Evolutionary conservation across 2,888 invertebrate genomes (phyloP).

Genomic region (Bibio marci): DNA sequence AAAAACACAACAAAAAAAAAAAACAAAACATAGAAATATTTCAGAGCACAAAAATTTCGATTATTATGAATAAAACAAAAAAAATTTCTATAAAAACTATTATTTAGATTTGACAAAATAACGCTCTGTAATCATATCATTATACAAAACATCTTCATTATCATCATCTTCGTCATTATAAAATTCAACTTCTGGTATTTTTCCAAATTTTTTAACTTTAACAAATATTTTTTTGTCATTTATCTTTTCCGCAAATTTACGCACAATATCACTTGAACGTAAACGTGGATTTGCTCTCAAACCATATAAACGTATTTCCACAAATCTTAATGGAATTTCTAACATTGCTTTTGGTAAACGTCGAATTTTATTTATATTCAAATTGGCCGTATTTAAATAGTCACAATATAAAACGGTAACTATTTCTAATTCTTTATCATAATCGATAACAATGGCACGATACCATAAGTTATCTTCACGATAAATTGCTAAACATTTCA

Average conservation of each 20-base stretch:
- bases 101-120: no score
- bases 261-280: conserved; percentile 20
- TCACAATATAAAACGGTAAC: conserved; percentile 56
- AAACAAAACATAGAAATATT: no score
- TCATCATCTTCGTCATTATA: conserved; percentile 12
- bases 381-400: conserved; percentile 47
- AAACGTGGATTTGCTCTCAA: conserved; percentile 24
- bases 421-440: conserved; percentile 26
- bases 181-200: conserved; percentile 24
- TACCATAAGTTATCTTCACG: conserved; percentile 51
- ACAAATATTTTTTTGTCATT: conserved; percentile 26
- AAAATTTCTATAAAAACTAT: no score
- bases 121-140: no score
- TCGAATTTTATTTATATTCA: conserved; percentile 31
- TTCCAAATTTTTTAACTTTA: conserved; percentile 19
- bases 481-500: conserved; percentile 45
- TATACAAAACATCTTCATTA: no score
- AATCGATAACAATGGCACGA: conserved; percentile 42
- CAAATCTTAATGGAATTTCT: conserved; percentile 33
- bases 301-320: conserved; percentile 32
- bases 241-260: conserved; percentile 22
- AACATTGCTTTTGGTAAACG: conserved; percentile 34
- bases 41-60: no score
- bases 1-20: no score
- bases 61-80: no score